Conservation (phyloP, 2,113 vertebrate species). For the Pipra filicauda region DNA sequence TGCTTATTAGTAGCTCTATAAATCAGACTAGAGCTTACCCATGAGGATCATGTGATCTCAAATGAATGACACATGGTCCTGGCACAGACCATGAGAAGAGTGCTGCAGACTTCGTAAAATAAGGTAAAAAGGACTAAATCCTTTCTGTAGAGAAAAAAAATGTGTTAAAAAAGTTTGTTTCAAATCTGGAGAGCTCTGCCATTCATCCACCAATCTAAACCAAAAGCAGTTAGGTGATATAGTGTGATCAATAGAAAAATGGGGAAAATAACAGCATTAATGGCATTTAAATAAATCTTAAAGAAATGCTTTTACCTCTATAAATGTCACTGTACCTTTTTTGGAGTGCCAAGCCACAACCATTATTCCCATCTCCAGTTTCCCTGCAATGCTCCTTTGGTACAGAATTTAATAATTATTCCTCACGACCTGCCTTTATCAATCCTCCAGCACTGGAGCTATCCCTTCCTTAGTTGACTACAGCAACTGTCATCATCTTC, state of each 20-base stretch:
- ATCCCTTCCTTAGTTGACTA: not conserved
- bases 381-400: not conserved
- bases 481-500: not conserved
- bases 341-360: not conserved
- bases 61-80: slow-evolving; percentile 5
- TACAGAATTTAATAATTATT: not conserved
- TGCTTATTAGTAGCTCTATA: not conserved
- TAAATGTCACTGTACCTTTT: not conserved
- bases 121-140: not conserved
- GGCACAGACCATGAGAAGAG: not conserved
- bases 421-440: not conserved
- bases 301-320: not conserved
- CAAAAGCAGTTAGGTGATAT: not conserved
- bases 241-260: not conserved
- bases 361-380: not conserved
- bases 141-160: not conserved
- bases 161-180: not conserved
- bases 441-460: not conserved
- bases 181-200: not conserved
- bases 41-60: not conserved
- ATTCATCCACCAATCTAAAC: not conserved
- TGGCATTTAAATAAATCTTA: not conserved
- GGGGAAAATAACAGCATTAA: not conserved
- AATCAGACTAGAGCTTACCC: not conserved
- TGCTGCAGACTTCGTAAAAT: not conserved